A percentile compares a stretch with the other conserved stretches of the same genome.
These are phyloP conservation scores for Platycercus adscitus DNA, from an alignment of 2,113 vertebrate species.

Conservation along the genomic window DNA sequence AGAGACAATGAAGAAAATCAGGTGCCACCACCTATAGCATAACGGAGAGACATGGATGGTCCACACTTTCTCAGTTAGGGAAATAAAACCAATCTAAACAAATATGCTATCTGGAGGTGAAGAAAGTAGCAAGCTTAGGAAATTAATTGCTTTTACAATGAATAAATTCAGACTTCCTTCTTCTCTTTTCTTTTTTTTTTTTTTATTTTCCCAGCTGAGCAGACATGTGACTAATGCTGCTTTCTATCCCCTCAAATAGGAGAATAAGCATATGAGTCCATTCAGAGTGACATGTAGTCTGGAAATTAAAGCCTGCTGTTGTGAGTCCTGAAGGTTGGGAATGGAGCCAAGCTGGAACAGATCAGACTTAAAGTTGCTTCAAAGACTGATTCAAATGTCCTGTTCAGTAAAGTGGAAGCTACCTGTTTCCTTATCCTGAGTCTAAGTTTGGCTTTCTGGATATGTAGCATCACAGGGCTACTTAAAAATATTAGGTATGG, in stretches of 20 bases:
- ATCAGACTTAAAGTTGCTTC: not conserved
- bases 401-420: not conserved
- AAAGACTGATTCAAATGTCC: not conserved
- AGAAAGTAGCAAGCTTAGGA: not conserved
- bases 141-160: not conserved
- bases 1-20: not conserved
- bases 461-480: not conserved
- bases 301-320: conserved; percentile 40
- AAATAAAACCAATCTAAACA: not conserved
- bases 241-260: not conserved
- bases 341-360: not conserved
- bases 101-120: not conserved
- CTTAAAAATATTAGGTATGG: not conserved
- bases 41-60: not conserved
- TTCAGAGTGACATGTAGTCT: not conserved
- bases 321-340: not conserved
- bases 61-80: not conserved
- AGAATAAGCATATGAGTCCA: not conserved
- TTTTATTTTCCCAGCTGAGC: not conserved
- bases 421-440: not conserved
- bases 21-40: not conserved
- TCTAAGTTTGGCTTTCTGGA: not conserved
- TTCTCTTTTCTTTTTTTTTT: not conserved
- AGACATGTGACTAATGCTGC: not conserved
- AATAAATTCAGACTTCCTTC: not conserved